Base-by-base conservation (phyloP, 2,113 vertebrate genomes). In the Edolisoma coerulescens region DNA sequence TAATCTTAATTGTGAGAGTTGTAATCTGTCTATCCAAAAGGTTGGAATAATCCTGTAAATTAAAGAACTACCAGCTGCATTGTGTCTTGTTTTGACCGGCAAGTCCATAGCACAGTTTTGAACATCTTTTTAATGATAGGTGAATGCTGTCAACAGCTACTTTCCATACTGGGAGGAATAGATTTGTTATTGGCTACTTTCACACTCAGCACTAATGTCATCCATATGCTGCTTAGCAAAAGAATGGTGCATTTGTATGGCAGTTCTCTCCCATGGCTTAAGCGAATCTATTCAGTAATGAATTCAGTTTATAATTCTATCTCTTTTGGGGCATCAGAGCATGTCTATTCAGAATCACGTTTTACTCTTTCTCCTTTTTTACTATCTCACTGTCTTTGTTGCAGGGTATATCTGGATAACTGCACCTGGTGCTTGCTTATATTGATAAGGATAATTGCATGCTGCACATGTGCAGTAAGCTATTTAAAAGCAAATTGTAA, bases 301-400 rank as follows among this genome's bases (percentile, higher is more conserved):
- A 96, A 97, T 97, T 97, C 95, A 95, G 94, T 97, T 97, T 96
- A 96, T 96, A 95, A 95, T 90, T 95, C 95, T 97, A 94, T 97
- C 97, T 97, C 96, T 96, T 96, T 96, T 96, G 96, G 95, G 94
- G 96, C 95, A 97, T 96, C 96, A 96, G 97, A 97, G 91, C 96
- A 96, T 97, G 96, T 97, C 95, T 97, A 96, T 97, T 97, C 94
- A 97, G 93, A 97, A 96, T 95, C 96, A 65, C 95, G 94, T 96
- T 97, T 96, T 96, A 89, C 95, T 96, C 85, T 95, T 95, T 96
- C 95, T 94, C 94, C 82, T 96, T 90, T 95, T 97, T 95, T 85
- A 81, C 95, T 96, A 92, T 96, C 97, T 96, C 67, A 0, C 94
- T 96, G 94, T 95, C 95, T 95, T 97, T 97, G 93, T 97, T 97